Evolutionary conservation across 1,140 invertebrate species (phyloP).

Genomic region (Bombus confusus): DNA sequence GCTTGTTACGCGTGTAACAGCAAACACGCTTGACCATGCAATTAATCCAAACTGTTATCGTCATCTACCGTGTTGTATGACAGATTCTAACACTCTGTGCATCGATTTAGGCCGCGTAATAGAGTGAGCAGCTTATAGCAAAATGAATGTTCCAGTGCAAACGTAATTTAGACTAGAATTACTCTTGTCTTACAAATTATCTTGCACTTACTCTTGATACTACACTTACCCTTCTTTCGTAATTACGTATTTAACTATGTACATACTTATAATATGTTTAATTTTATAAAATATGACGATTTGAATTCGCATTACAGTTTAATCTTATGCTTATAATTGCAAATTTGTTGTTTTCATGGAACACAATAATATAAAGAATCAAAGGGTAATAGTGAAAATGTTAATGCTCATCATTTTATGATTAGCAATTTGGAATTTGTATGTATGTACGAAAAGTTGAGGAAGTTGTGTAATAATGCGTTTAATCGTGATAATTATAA

Average conservation of each 20-base stretch:
- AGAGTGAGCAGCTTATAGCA: conserved; percentile 1
- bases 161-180: not conserved
- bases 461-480: not conserved
- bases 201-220: not conserved
- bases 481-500: not conserved
- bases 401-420: too few relatives aligned
- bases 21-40: conserved; percentile 42
- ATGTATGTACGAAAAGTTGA: not conserved
- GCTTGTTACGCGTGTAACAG: conserved; percentile 40
- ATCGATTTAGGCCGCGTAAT: conserved; percentile 21
- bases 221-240: not conserved
- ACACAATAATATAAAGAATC: not conserved
- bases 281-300: too few relatives aligned
- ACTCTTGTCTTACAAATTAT: not conserved
- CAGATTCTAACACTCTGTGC: conserved; percentile 11
- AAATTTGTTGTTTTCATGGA: not conserved
- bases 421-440: too few relatives aligned
- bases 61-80: conserved; percentile 31
- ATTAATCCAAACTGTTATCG: conserved; percentile 52
- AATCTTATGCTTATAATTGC: too few relatives aligned
- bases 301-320: not conserved
- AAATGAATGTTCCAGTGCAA: not conserved
- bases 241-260: not conserved
- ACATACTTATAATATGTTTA: too few relatives aligned
- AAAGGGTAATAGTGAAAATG: not conserved